Conservation (phyloP, 2,888 invertebrate species). For the Polymixis flavicincta region DNA sequence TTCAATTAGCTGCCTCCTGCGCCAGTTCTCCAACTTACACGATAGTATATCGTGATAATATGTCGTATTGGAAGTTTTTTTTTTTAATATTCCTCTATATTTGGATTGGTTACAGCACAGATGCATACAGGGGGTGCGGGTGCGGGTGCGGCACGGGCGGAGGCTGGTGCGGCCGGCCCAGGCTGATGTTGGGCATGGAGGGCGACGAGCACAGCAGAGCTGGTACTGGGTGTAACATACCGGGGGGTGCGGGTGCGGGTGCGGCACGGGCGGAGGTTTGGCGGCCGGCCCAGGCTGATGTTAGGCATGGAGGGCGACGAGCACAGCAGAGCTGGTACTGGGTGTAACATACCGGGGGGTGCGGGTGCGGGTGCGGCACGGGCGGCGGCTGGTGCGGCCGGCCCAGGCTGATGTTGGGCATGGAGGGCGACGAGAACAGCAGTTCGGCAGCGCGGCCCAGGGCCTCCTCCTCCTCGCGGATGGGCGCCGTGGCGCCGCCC, state of each 20-base stretch:
- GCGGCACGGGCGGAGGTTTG: too few species aligned
- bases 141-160: constrained; percentile 89
- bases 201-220: constrained; percentile 98
- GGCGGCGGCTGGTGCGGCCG: constrained; percentile 95
- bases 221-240: too few species aligned
- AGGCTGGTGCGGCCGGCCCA: constrained; percentile 96
- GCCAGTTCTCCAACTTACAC: too few species aligned
- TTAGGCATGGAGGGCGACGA: too few species aligned
- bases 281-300: too few species aligned
- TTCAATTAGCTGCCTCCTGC: too few species aligned
- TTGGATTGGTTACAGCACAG: too few species aligned
- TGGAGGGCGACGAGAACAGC: constrained; percentile 98
- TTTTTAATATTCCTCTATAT: neutral
- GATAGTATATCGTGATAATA: too few species aligned
- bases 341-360: constrained; percentile 82
- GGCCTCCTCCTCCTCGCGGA: constrained; percentile 95
- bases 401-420: constrained; percentile 99
- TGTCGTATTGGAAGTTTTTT: too few species aligned
- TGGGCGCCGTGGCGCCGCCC: constrained; percentile 92
- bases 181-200: constrained; percentile 98
- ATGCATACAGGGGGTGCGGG: constrained; percentile 89
- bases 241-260: too few species aligned
- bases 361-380: constrained; percentile 85
- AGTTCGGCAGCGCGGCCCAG: constrained; percentile 93
- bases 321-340: too few species aligned